Base-by-base conservation (phyloP, 2,113 vertebrate genomes). In the Pontoporia blainvillei region DNA sequence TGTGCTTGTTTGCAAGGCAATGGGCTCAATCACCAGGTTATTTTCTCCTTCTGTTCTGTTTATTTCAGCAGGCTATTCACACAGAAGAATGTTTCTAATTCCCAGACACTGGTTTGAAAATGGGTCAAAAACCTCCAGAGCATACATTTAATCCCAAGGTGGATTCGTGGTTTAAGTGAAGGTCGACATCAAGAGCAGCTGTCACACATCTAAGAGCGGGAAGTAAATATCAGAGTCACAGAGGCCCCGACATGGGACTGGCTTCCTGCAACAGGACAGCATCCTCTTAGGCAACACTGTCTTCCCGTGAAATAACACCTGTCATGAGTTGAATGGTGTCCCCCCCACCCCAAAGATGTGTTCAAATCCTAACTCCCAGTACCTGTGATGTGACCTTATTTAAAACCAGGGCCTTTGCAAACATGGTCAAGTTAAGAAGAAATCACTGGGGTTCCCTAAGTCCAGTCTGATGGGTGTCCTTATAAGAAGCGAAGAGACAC, bases 1-100 rank as follows among this genome's bases (percentile, higher is more conserved):
- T 39, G 29, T 2, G 5, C 3, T 23, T 4, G 31, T 57, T 39
- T 21, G 29, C 39, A 59, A 0, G 4, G 34, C 66, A 6, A 17
- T 3, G 1, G 0, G 5, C 20, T 1, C 1, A 0, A 27, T 1
- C 6, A 1, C 2, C 4, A 6, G 7, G 21, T 23, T 20, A 31
- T 6, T 21, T 44, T 25, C 46, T 69, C 86, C n/a, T 52, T 15
- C 31, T 17, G 8, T 18, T 52, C 13, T 73, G 71, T 52, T 52
- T 6, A 20, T 29, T 66, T 76, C 46, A 31, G 8, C 21, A 12
- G 31, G 64, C 49, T 14, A 27, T 3, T 25, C 10, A 15, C 21
- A 46, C 34, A 7, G 11, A 14, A 62, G 49, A 61, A 66, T 0
- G 6, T 39, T n/a, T 49, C 39, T n/a, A n/a, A 54, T 36, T 89